phyloP scores from a whole-genome alignment of 2,797 vertebrate species.

The Acanthurus lineatus region DNA sequence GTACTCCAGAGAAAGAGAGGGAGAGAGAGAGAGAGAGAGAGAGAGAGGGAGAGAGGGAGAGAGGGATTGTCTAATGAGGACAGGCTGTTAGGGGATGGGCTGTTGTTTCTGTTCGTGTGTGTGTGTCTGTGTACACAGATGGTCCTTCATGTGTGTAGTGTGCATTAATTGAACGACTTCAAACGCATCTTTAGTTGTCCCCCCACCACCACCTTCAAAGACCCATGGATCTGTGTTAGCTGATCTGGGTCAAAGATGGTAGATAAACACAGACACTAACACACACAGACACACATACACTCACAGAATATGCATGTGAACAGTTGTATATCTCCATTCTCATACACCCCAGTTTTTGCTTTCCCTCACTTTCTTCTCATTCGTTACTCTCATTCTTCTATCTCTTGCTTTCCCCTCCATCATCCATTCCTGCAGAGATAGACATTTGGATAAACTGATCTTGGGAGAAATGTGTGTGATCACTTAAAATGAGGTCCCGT shows the following conservation, averaged over 20 bases:
- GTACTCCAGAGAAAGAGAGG: conserved; percentile 61
- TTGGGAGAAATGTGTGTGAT: conserved; percentile 47
- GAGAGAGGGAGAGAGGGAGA: conserved; percentile 63
- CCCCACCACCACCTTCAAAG: conserved; percentile 71
- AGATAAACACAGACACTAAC: conserved; percentile 39
- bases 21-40: conserved; percentile 52
- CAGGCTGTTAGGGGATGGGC: conserved; percentile 80
- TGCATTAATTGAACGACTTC: conserved; percentile 82
- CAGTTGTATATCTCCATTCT: conserved; percentile 36
- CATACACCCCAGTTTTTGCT: conserved; percentile 35
- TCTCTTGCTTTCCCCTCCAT: conserved; percentile 50
- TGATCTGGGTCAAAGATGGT: conserved; percentile 78
- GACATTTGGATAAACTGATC: conserved; percentile 45
- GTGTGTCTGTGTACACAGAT: conserved; percentile 73
- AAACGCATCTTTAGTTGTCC: conserved; percentile 70
- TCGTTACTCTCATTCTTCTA: conserved; percentile 60
- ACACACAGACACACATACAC: conserved; percentile 16
- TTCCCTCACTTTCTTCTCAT: conserved; percentile 12
- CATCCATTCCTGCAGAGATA: conserved; percentile 65
- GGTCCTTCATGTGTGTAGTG: conserved; percentile 78
- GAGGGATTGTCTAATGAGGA: conserved; percentile 84
- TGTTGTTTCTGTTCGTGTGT: conserved; percentile 65
- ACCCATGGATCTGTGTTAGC: conserved; percentile 64
- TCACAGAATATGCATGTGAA: conserved; percentile 28
- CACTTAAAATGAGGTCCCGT: conserved; percentile 53